Conservation (phyloP, 30 jellyfish, hydroid and myxozoan genomes). For the Calvadosia cruxmelitensis region DNA sequence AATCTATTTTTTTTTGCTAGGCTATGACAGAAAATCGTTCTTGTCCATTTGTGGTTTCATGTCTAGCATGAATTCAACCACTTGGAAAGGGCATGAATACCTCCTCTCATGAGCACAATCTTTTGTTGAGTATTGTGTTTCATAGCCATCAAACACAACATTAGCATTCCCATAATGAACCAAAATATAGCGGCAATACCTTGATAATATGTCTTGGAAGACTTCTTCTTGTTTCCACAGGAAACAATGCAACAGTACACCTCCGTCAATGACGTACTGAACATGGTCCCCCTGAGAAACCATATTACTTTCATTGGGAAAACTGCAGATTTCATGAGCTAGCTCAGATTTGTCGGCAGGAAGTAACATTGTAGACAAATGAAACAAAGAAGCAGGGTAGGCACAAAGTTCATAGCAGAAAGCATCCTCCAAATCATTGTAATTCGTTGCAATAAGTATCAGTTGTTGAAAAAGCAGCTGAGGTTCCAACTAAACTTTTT, state of each 20-base stretch:
- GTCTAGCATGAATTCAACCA: constrained; percentile 3
- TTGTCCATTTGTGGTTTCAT: constrained; percentile 23
- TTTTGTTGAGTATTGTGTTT: not conserved
- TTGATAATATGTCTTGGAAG: not conserved
- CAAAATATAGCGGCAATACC: constrained; percentile 2
- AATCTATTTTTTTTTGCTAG: constrained; percentile 13
- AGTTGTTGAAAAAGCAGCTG: constrained; percentile 20
- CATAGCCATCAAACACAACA: constrained; percentile 12
- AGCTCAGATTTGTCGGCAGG: constrained; percentile 18
- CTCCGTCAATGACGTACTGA: constrained; percentile 26
- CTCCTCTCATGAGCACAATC: not conserved
- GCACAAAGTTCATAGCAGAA: constrained; percentile 22
- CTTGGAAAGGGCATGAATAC: not conserved
- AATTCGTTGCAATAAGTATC: not conserved
- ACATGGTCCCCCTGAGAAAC: constrained; percentile 2
- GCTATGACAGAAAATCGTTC: constrained; percentile 16
- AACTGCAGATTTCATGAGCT: constrained; percentile 9
- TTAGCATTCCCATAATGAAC: constrained; percentile 4
- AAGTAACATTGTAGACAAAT: constrained; percentile 1
- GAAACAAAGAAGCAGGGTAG: constrained; percentile 18
- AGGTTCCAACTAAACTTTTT: constrained; percentile 26
- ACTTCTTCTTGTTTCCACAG: constrained; percentile 15
- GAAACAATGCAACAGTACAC: constrained; percentile 16
- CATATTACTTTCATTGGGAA: constrained; percentile 4
- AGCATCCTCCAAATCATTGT: not conserved